A percentile compares a stretch with the other conserved stretches of the same genome.
phyloP scores from a whole-genome alignment of 2,113 vertebrate genomes.

The Bungarus multicinctus region DNA sequence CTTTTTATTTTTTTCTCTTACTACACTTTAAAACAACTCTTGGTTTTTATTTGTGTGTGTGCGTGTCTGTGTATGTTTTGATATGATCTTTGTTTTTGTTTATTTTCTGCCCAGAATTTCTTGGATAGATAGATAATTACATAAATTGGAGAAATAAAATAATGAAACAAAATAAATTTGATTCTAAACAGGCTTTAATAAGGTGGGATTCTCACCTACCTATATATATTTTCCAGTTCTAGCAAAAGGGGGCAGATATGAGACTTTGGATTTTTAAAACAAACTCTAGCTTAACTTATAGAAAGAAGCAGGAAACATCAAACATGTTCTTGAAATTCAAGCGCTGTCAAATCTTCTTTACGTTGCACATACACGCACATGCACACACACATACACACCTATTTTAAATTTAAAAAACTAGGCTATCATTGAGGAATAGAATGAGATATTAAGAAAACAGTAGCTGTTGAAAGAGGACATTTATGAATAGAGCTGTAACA shows the following conservation, averaged over 20 bases:
- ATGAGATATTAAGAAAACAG: not conserved
- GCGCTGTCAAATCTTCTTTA: not conserved
- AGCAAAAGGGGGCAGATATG: not conserved
- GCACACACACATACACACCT: not conserved
- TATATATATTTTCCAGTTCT: no score
- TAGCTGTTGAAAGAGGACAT: not conserved
- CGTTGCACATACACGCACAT: not conserved
- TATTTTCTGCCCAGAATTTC: not conserved
- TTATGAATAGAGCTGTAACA: not conserved
- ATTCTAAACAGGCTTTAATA: not conserved
- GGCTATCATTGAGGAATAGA: not conserved
- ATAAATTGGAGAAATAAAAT: not conserved
- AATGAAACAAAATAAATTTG: not conserved
- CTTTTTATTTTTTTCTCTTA: slow-evolving; percentile 24
- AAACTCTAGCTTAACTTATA: not conserved
- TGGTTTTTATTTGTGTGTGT: not conserved
- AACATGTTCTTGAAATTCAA: not conserved
- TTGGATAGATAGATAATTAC: not conserved
- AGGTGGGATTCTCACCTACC: not conserved
- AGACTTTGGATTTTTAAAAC: not conserved
- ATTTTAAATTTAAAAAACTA: not conserved
- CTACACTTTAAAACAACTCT: not conserved
- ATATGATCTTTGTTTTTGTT: not conserved
- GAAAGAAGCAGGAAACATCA: not conserved
- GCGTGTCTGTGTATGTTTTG: not conserved